Evolutionary conservation across 92 coral and sea anemone species (phyloP).

Genomic region (Epizoanthus rinbou): DNA sequence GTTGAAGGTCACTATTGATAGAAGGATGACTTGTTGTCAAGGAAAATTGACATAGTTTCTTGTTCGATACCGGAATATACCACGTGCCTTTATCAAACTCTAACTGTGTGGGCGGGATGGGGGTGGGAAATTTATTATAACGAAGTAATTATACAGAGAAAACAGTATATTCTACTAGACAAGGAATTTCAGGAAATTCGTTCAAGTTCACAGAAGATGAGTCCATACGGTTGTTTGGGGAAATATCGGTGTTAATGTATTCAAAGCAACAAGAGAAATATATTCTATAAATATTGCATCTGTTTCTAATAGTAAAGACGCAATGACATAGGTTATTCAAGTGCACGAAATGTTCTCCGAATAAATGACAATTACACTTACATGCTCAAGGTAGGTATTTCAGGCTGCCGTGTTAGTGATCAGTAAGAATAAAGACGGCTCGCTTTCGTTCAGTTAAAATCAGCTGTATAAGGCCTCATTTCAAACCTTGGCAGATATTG

Average conservation of each 20-base stretch:
- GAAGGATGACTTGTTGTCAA: too few relatives aligned
- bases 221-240: not conserved
- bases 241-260: constrained; percentile 17
- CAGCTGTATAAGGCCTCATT: too few relatives aligned
- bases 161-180: constrained; percentile 58
- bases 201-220: not conserved
- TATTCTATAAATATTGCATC: not conserved
- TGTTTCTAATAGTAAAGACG: not conserved
- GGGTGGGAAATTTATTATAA: constrained; percentile 76
- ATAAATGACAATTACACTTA: too few relatives aligned
- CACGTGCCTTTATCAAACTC: constrained; percentile 77
- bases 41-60: too few relatives aligned
- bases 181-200: constrained; percentile 49
- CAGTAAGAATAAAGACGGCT: too few relatives aligned
- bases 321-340: too few relatives aligned
- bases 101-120: constrained; percentile 70
- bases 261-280: constrained; percentile 2
- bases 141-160: constrained; percentile 64
- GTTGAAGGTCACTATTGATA: too few relatives aligned
- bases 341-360: too few relatives aligned
- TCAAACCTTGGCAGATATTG: too few relatives aligned
- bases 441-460: too few relatives aligned
- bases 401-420: too few relatives aligned
- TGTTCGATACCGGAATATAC: constrained; percentile 23
- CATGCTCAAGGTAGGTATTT: too few relatives aligned